Evolutionary conservation across 2,888 invertebrate species (phyloP), one percentile per base, ranked within the genome.

Genomic region (Mesoligia furuncula): DNA sequence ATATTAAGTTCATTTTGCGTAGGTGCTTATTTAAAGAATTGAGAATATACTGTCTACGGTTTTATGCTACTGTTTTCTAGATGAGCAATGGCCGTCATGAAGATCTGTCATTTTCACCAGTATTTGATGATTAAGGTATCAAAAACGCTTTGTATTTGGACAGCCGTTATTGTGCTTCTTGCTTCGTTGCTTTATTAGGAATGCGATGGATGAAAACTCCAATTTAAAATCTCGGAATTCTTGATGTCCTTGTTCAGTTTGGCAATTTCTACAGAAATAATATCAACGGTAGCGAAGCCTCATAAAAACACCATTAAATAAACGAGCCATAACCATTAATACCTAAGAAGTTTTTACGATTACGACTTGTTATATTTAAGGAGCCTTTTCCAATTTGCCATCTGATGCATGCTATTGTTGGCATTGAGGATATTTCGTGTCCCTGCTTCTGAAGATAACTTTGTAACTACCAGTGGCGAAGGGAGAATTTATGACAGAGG

Each of bases 271-370:
- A 64, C 66, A 71, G 61, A 66, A 75, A 80, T 73, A 73, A 87
- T 80, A 85, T 67, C 72, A 51, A 61, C 59, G 61, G 85, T 65
- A 75, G 75, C 61, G 39, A 82, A 77, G 59, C 54, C 45, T 74
- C 76, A 77, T 85, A 87, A 87, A 88, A 87, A 88, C 51, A 9
- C 77, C 61, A 62, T 74, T 67, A 85, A 88, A 87, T 88, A 87
- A 85, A 85, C 78, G 78, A 79, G 80, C 81, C 45, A 85, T 87
- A 81, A 87, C 85, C 79, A 77, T 86, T 86, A 85, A 85, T 87
- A 85, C 73, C 67, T 85, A 73, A 73, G 75, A 87, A 87, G 75
- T 85, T 87, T 87, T 87, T 89, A 88, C 75, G 89, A 79, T 88
- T 85, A 88, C 77, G 77, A 79, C 79, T 87, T 86, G 85, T 87